Conservation (phyloP, 2,888 invertebrate genomes). For the Yponomeuta plumbellus region DNA sequence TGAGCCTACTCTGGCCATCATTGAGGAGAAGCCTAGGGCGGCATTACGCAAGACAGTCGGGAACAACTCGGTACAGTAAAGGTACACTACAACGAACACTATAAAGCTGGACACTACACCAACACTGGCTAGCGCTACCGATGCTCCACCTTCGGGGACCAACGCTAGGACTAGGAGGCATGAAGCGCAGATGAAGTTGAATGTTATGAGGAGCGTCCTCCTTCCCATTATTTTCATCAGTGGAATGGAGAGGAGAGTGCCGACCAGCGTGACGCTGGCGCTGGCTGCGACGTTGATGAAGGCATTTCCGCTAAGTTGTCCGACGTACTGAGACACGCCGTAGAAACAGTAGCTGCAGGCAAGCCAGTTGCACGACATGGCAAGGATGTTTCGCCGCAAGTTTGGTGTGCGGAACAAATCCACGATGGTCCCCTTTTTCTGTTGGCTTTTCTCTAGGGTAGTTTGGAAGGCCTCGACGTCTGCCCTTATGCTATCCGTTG, state of each 20-base stretch:
- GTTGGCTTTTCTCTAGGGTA: conserved; percentile 32
- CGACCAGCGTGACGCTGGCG: conserved; percentile 78
- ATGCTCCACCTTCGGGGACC: conserved; percentile 55
- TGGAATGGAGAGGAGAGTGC: conserved; percentile 79
- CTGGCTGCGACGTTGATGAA: conserved; percentile 89
- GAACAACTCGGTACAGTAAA: conserved; percentile 91
- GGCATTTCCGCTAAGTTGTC: conserved; percentile 83
- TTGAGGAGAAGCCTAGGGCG: conserved; percentile 92
- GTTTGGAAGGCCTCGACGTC: conserved; percentile 45
- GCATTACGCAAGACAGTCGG: conserved; percentile 92
- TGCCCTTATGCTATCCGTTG: conserved; percentile 55
- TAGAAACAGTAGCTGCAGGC: conserved; percentile 86
- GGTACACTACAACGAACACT: conserved; percentile 90
- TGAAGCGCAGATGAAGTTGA: conserved; percentile 77
- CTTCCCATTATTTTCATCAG: conserved; percentile 81
- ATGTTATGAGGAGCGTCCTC: conserved; percentile 78
- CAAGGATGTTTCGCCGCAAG: conserved; percentile 81
- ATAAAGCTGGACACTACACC: conserved; percentile 89
- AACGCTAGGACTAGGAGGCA: conserved; percentile 78
- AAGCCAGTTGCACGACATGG: conserved; percentile 86
- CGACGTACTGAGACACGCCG: conserved; percentile 89
- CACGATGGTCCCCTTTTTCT: conserved; percentile 60
- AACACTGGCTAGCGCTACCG: conserved; percentile 80
- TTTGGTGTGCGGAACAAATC: conserved; percentile 83
- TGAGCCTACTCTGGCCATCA: conserved; percentile 90